phyloP scores from a whole-genome alignment of 2,888 invertebrate species.

The Drosophila nr. medialis region DNA sequence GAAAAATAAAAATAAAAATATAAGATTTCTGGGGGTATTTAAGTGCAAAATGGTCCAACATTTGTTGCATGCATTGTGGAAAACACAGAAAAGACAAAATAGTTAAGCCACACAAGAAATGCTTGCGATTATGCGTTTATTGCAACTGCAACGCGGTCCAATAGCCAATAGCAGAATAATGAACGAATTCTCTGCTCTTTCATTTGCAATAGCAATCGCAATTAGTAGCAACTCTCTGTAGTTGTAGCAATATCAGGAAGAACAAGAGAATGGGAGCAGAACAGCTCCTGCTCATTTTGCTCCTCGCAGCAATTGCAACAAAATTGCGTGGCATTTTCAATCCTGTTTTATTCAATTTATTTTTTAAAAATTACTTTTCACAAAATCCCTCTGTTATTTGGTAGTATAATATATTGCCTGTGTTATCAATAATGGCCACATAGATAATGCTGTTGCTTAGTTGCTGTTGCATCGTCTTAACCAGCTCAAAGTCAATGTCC shows the following conservation, averaged over 20 bases:
- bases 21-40: too few species aligned
- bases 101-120: not conserved
- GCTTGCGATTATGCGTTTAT: not conserved
- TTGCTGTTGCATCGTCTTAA: conserved; percentile 61
- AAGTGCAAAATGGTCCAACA: not conserved
- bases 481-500: conserved; percentile 59
- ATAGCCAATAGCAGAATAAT: not conserved
- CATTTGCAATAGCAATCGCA: not conserved
- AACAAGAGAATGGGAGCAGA: not conserved
- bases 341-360: fast-evolving
- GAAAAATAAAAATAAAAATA: too few species aligned
- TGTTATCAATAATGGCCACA: conserved; percentile 84
- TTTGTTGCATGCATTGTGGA: not conserved
- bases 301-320: not conserved
- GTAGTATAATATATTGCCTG: conserved; percentile 85
- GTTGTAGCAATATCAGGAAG: not conserved
- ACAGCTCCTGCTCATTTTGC: not conserved
- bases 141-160: too few species aligned
- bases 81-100: too few species aligned
- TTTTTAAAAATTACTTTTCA: conserved; percentile 2
- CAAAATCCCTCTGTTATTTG: conserved; percentile 82
- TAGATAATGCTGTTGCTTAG: conserved; percentile 62
- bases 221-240: not conserved
- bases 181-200: not conserved
- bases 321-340: not conserved